Base-by-base conservation (phyloP, 2,888 invertebrate genomes). In the Lapara coniferarum region DNA sequence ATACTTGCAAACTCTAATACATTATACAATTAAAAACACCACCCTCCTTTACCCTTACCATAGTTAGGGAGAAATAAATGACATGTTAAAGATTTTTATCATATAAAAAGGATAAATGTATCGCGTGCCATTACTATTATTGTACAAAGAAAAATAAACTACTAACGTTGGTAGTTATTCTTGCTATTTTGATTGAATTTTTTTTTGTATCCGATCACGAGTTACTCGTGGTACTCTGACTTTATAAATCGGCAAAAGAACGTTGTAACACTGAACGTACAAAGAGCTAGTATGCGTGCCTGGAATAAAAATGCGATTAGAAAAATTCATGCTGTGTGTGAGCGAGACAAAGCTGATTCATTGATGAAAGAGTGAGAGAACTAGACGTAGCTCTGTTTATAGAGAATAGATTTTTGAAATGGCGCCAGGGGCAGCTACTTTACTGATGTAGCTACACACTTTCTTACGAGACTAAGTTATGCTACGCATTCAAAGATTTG, bases 191-290 rank as follows among this genome's bases (percentile, higher is more conserved):
- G 37, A 16, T 44, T 37, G 30, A 14, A 57, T 12, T 19, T 19
- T 13, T 63, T 49, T 49, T 19, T 13, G 13, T 16, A 46, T 19
- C 10, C 49, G 59, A 59, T 37, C 44, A 44, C 59, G 19, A 63
- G 19, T 49, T 49, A 63, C 63, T 63, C 49, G 49, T 49, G 49
- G 63, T 49, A 49, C 63, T 19, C 10, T 49, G 13, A 46, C 49
- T 49, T 63, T 46, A 63, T 63, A 63, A 63, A 63, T 63, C 19
- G 16, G 46, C 19, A 49, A 19, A 46, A 63, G 63, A 46, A 46
- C 49, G 63, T 13, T 63, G 63, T 63, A 49, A 19, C 46, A 63
- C 63, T 63, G 63, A 63, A 46, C 63, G 63, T 63, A 63, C 49
- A 49, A 63, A 49, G 63, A 49, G 63, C 19, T 49, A 49, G 49